Conservation (phyloP, 2,888 invertebrate species). For the Atherix ibis region DNA sequence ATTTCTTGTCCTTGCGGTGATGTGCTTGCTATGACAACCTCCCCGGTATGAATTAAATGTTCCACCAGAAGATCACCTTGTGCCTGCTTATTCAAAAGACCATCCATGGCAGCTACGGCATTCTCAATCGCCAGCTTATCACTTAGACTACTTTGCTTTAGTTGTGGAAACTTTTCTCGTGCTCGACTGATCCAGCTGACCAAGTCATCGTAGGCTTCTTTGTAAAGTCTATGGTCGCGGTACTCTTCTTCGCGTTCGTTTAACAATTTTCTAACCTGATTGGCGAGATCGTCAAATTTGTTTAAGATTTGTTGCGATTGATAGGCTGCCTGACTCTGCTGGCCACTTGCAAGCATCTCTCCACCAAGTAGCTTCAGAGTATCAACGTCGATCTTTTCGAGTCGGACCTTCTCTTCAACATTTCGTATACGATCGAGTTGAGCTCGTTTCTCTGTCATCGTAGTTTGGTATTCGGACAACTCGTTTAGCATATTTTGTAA, state of each 20-base stretch:
- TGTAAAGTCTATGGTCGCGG: conserved; percentile 74
- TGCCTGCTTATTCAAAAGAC: conserved; percentile 72
- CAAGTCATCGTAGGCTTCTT: conserved; percentile 81
- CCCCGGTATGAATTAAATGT: conserved; percentile 72
- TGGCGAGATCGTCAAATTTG: conserved; percentile 64
- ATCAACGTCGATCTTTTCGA: conserved; percentile 82
- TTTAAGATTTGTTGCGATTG: conserved; percentile 75
- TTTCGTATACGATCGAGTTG: conserved; percentile 74
- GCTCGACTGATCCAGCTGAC: conserved; percentile 77
- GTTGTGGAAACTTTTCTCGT: conserved; percentile 74
- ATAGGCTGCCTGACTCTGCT: conserved; percentile 65
- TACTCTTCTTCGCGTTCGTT: conserved; percentile 72
- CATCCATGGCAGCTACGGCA: conserved; percentile 73
- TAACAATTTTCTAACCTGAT: conserved; percentile 58
- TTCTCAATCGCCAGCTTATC: conserved; percentile 81
- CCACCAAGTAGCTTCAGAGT: conserved; percentile 65
- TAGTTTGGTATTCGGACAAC: conserved; percentile 56
- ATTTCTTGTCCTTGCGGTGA: conserved; percentile 62
- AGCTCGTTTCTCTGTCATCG: conserved; percentile 70
- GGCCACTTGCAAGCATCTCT: conserved; percentile 73
- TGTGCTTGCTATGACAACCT: conserved; percentile 72
- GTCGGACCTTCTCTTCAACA: conserved; percentile 73
- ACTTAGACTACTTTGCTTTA: conserved; percentile 68
- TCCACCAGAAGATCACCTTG: conserved; percentile 79
- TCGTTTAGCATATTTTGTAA: conserved; percentile 60